Evolutionary conservation across 2,113 vertebrate genomes (phyloP), one percentile per base, ranked within the genome.

Genomic region (Larimichthys crocea): DNA sequence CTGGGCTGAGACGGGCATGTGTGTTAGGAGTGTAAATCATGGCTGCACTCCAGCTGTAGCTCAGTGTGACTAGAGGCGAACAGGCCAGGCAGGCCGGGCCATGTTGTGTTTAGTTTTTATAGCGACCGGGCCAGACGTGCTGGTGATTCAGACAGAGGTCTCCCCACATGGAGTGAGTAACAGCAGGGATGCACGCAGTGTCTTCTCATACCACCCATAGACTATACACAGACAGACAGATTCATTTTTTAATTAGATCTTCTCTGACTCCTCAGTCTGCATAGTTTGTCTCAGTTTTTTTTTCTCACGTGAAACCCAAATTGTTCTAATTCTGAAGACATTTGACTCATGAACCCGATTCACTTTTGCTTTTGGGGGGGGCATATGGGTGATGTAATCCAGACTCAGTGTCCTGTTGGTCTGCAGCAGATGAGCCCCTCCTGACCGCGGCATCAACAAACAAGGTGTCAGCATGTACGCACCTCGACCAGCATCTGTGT

Each of bases 81-180:
- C 19, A 14, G 72, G 62, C 63, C 57, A 70, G 83, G 70, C 90
- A 88, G 71, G 88, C 75, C 62, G 19, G 29, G 84, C 88, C 88
- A 80, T 69, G 92, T 88, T 63, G 59, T 50, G 56, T 75, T 69
- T 26, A 40, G 76, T 60, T 80, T 88, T 87, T 90, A 82, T 44
- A 44, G 62, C 1, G 9, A 40, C 77, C 12, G 62, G 31, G 55
- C 69, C 74, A 93, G 89, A 91, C 63, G 4, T 62, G 24, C 62
- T 61, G 81, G 88, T 92, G 92, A 90, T 89, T 93, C 91, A 92
- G 87, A 80, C 35, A 6, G 2, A 84, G 68, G 75, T 88, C 90
- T 88, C 82, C 79, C 71, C 70, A 35, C 62, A 40, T 65, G 0
- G 59, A 4, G 65, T 91, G 91, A 93, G 62, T 89, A 89, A 93